Conservation (phyloP, 2,113 vertebrate species). For the Helogale parvula region DNA sequence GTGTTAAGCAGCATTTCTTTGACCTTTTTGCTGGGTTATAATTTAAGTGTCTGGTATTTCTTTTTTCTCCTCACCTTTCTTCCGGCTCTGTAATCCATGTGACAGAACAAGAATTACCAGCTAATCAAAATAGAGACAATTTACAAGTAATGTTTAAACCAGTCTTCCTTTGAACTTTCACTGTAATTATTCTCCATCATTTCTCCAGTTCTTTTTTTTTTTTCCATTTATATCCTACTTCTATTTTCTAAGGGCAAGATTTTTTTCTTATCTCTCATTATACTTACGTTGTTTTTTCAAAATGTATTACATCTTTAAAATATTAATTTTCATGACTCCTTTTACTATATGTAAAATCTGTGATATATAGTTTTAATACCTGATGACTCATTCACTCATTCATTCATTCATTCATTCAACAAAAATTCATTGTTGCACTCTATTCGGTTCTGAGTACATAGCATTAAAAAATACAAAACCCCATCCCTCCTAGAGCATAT, state of each 20-base stretch:
- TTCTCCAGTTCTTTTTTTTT: not conserved
- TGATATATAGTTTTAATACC: constrained; percentile 53
- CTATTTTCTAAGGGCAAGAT: not conserved
- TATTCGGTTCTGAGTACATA: not conserved
- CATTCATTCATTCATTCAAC: not conserved
- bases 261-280: not conserved
- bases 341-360: constrained; percentile 43
- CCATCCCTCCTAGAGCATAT: not conserved
- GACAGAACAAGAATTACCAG: constrained; percentile 60
- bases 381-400: not conserved
- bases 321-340: not conserved
- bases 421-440: not conserved
- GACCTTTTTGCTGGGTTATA: constrained; percentile 71
- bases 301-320: not conserved
- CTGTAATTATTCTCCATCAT: constrained; percentile 54
- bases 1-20: constrained; percentile 67
- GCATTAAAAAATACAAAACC: not conserved
- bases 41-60: constrained; percentile 75
- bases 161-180: constrained; percentile 37
- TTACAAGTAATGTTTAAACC: constrained; percentile 56
- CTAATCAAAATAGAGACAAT: constrained; percentile 46
- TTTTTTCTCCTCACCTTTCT: constrained; percentile 33
- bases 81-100: constrained; percentile 55
- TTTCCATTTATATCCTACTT: not conserved
- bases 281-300: not conserved